Base-by-base conservation (phyloP, 2,113 vertebrate species). In the Chaetops frenatus region DNA sequence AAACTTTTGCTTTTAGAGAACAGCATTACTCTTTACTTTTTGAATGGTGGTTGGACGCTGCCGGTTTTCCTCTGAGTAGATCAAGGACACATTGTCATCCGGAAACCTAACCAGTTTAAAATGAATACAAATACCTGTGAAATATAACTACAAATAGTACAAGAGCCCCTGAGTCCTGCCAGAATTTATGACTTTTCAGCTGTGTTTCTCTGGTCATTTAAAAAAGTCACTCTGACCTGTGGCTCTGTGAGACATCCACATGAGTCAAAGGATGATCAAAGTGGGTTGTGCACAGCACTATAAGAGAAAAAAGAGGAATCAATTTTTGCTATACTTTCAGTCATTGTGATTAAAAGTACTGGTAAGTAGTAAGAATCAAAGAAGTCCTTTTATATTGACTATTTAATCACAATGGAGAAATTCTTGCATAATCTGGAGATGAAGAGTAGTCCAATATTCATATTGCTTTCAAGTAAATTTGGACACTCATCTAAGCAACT, bases 121-220 rank as follows among this genome's bases (percentile, higher is more conserved):
- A 51, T 66, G 2, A 72, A 28, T 77, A 38, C n/a, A 31, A 54
- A 35, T 79, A 22, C 18, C 12, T 56, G 3, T 51, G 29, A 82
- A 45, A 9, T 57, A 3, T 25, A 90, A 28, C 18, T 60, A 29
- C n/a, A 67, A 36, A 8, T 80, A 64, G 7, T 85, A 45, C 28
- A 29, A 0, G 1, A 66, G 3, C 8, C 12, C 33, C 15, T 47
- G n/a, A 72, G 28, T 60, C n/a, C 7, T 85, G 14, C 44, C 79
- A 2, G 11, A 71, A 48, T 79, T 87, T 64, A 48, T 5, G 24
- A 36, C 27, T 82, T 84, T 67, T 64, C 38, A 72, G 0, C 28
- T 76, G 22, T 54, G 10, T 29, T 81, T 56, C 40, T 60, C 21
- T 33, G 48, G 19, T 78, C 2, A 21, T 83, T 84, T 66, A 33